Conservation (phyloP, 2,888 invertebrate species). For the Conistra vaccinii region DNA sequence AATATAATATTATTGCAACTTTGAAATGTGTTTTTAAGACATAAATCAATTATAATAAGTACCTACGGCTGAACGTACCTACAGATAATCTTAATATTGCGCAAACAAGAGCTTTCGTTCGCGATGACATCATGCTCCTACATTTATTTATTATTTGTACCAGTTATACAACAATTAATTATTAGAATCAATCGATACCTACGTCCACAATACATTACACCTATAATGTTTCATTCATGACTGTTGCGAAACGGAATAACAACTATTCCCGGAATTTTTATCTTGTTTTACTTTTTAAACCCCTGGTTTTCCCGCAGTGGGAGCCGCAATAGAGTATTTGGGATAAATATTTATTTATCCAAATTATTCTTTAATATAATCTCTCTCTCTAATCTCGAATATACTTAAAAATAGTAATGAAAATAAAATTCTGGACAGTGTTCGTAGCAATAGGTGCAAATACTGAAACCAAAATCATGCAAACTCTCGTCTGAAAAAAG, state of each 20-base stretch:
- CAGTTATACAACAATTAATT: constrained; percentile 51
- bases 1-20: neutral
- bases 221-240: constrained; percentile 18
- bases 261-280: neutral
- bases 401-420: neutral
- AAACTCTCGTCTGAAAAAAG: neutral
- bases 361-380: too few species aligned
- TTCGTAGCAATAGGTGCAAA: neutral
- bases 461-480: neutral
- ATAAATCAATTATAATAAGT: constrained; percentile 25
- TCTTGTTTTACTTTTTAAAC: neutral
- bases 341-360: too few species aligned
- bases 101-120: constrained; percentile 51
- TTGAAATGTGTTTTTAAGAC: constrained; percentile 13
- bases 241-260: neutral
- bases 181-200: constrained; percentile 22
- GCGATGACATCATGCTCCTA: constrained; percentile 66
- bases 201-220: neutral
- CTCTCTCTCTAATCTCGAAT: too few species aligned
- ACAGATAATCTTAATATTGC: constrained; percentile 36
- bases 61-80: neutral
- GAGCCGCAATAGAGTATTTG: neutral
- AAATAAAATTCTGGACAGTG: neutral
- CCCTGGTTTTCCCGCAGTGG: too few species aligned
- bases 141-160: constrained; percentile 21